Percentiles rank a stretch among this genome's conserved stretches.
phyloP scores from a whole-genome alignment of 1,140 invertebrate genomes.

The Drosophila subobscura region DNA sequence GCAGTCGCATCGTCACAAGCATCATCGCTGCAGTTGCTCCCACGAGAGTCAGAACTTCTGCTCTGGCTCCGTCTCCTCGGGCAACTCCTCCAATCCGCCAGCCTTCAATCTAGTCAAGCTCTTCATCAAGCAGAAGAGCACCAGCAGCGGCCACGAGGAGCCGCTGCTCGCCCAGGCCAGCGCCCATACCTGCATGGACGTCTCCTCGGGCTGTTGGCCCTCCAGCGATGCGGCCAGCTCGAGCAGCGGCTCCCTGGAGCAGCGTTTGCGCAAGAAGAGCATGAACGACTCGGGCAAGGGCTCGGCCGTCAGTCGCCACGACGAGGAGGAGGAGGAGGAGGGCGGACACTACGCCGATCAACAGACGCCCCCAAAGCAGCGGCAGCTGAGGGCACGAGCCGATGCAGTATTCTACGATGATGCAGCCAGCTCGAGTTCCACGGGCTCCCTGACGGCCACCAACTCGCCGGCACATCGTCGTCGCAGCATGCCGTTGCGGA shows the following conservation, averaged over 20 bases:
- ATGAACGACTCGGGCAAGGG: slow-evolving; percentile 84
- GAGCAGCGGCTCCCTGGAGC: slow-evolving; percentile 71
- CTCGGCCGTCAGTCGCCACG: slow-evolving; percentile 84
- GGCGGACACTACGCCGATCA: slow-evolving; percentile 8
- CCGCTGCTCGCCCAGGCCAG: slow-evolving; percentile 57
- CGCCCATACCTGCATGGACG: slow-evolving; percentile 86
- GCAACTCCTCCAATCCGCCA: slow-evolving; percentile 79
- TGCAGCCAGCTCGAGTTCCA: slow-evolving; percentile 70
- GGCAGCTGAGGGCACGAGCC: slow-evolving; percentile 51
- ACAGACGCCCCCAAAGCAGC: slow-evolving; percentile 51
- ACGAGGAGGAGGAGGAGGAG: slow-evolving; percentile 69
- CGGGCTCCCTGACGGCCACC: slow-evolving; percentile 71
- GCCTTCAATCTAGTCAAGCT: slow-evolving; percentile 92
- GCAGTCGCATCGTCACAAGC: slow-evolving; percentile 65
- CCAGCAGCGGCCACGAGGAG: slow-evolving; percentile 85
- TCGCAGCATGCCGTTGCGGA: slow-evolving; percentile 74
- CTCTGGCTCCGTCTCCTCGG: slow-evolving; percentile 77
- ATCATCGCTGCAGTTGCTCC: slow-evolving; percentile 72
- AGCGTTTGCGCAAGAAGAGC: slow-evolving; percentile 83
- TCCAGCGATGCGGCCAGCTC: slow-evolving; percentile 81
- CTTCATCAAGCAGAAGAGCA: slow-evolving; percentile 94
- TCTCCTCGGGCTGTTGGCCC: slow-evolving; percentile 87
- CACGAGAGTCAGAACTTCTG: slow-evolving; percentile 83
- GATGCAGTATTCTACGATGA: slow-evolving; percentile 74
- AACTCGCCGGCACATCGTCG: slow-evolving; percentile 77